A percentile compares a stretch with the other conserved stretches of the same genome.
These are phyloP conservation scores for Euproctis similis DNA, from an alignment of 2,888 invertebrate species.

Conservation along the genomic window DNA sequence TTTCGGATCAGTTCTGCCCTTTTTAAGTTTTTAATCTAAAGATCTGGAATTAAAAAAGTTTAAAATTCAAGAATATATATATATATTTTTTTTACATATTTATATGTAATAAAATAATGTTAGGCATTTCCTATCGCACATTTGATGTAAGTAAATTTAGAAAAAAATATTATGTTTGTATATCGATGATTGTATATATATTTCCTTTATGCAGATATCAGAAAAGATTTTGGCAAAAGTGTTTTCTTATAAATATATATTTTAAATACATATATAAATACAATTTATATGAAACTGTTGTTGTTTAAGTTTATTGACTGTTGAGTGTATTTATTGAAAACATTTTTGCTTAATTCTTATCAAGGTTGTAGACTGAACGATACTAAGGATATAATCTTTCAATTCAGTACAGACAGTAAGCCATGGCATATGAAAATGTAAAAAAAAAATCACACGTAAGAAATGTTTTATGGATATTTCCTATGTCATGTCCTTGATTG, in stretches of 20 bases:
- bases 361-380: conserved; percentile 32
- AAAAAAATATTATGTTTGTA: conserved; percentile 27
- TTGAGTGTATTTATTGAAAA: conserved; percentile 31
- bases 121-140: conserved; percentile 37
- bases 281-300: conserved; percentile 24
- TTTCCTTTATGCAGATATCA: conserved; percentile 38
- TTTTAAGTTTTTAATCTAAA: conserved; percentile 27
- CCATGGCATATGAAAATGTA: too few species aligned
- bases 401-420: conserved; percentile 2
- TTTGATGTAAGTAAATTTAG: conserved; percentile 28
- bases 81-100: too few species aligned
- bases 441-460: too few species aligned
- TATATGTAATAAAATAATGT: conserved; percentile 22
- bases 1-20: conserved; percentile 19
- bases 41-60: conserved; percentile 42
- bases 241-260: conserved; percentile 35
- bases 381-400: too few species aligned
- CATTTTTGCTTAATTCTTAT: conserved; percentile 38
- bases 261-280: too few species aligned
- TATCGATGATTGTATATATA: conserved; percentile 38
- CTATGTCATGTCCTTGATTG: background rate
- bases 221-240: conserved; percentile 45
- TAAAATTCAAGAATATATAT: conserved; percentile 20
- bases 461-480: too few species aligned
- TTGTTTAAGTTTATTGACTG: conserved; percentile 26